Evolutionary conservation across 2,113 vertebrate species (phyloP).

Genomic region (Centropus bengalensis): DNA sequence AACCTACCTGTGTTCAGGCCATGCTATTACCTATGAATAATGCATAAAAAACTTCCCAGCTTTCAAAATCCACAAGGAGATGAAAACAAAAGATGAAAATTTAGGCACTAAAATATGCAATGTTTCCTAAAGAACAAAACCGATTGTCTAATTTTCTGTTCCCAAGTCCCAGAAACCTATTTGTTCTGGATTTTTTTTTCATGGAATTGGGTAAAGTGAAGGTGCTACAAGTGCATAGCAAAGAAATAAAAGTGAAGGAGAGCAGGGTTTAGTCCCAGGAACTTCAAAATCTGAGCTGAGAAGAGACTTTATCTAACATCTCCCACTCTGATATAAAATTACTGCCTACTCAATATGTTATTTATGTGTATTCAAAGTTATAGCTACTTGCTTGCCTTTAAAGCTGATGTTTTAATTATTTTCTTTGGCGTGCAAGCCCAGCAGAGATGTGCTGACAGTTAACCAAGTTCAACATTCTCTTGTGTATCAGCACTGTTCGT

Average conservation of each 20-base stretch:
- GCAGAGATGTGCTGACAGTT: background rate
- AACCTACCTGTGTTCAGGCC: background rate
- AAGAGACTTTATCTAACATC: conserved; percentile 9
- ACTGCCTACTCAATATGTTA: background rate
- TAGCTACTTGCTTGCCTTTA: conserved; percentile 1
- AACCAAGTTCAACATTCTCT: background rate
- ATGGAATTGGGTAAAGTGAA: background rate
- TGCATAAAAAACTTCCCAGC: background rate
- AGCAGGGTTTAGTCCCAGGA: background rate
- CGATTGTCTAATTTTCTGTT: background rate
- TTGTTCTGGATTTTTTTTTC: background rate
- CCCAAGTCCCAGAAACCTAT: background rate
- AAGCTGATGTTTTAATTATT: background rate
- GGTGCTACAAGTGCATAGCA: background rate
- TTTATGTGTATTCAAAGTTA: conserved; percentile 36
- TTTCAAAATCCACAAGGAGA: background rate
- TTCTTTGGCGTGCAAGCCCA: background rate
- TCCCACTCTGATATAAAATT: background rate
- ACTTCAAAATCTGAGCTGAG: background rate
- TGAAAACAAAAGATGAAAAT: background rate
- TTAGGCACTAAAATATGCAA: background rate
- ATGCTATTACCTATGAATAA: background rate
- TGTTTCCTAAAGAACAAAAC: background rate
- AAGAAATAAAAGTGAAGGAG: background rate
- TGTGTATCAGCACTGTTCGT: background rate